Base-by-base conservation (phyloP, 2,113 vertebrate species). In the Centropristis striata region DNA sequence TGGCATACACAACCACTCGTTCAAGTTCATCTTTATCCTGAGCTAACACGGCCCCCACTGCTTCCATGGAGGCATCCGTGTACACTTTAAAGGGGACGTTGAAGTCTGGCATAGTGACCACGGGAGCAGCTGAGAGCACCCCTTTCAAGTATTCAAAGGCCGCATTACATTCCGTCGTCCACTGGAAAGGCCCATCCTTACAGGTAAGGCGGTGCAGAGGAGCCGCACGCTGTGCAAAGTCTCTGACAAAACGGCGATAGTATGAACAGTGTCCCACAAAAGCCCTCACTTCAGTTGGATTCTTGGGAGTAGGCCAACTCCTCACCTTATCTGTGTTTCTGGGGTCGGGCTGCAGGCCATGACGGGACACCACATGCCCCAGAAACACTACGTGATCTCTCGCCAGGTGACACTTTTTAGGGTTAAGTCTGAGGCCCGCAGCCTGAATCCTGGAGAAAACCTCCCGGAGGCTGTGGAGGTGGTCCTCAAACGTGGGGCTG, bases 1-100 rank as follows among this genome's bases (percentile, higher is more conserved):
- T 54, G 8, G 47, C 71, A 32, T 75, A 75, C 1, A 15, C 59
- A 11, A 75, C 71, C 13, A 64, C 67, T 39, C 41, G 36, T 25
- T 71, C 59, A 1, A 64, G 11, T 8, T 32, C 44, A 0, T 59
- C 54, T 4, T 8, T 4, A 3, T 71, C 68, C 4, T 71, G 41
- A 8, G 57, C 49, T 28, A 72, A 13, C 58, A 71, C 68, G 16
- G 27, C 58, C 23, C 42, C 65, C 23, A 61, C 65, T 12, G 65
- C 49, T 10, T 39, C 53, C 25, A n/a, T 3, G 15, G 49, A 55
- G 11, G 39, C 49, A 20, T 64, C 51, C 0, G 27, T 76, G 37
- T 42, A 78, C 2, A 51, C 21, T 11, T 20, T 41, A 41, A 41
- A 41, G 39, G 39, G 11, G 39, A 12, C 9, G 10, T 12, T 41